phyloP scores from a whole-genome alignment of 2,113 vertebrate species.

The Myiagra hebetior region DNA sequence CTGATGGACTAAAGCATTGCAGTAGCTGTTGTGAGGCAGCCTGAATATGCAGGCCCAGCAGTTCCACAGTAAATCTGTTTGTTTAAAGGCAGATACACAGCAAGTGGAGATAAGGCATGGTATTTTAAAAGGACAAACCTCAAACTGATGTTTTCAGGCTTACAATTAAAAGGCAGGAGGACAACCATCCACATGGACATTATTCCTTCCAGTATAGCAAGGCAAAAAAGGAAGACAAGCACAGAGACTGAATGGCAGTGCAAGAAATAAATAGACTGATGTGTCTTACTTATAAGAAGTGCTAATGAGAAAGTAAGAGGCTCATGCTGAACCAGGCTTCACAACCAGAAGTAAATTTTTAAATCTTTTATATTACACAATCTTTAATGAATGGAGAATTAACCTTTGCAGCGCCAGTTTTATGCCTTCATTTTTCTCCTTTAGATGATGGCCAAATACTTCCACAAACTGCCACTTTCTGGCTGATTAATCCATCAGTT shows the following conservation, averaged over 20 bases:
- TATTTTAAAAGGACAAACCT: neutral
- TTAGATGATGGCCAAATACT: neutral
- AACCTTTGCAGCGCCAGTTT: neutral
- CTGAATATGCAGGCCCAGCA: neutral
- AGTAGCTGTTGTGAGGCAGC: neutral
- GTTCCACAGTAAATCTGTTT: neutral
- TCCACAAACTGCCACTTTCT: neutral
- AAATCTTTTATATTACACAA: neutral
- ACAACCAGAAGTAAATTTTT: neutral
- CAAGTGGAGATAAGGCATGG: fast-evolving
- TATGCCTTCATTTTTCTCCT: neutral
- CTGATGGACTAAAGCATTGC: neutral
- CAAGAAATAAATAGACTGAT: neutral
- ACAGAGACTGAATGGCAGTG: neutral
- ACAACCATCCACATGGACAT: neutral
- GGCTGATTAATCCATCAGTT: neutral
- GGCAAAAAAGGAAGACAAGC: neutral
- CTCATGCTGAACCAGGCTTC: neutral
- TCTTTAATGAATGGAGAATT: neutral
- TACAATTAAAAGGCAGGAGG: neutral
- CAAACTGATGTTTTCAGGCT: neutral
- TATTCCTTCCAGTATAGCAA: neutral
- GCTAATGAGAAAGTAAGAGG: neutral
- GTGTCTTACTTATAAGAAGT: neutral
- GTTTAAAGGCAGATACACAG: neutral